Conservation (phyloP, 2,797 vertebrate species). For the Poecilia picta region DNA sequence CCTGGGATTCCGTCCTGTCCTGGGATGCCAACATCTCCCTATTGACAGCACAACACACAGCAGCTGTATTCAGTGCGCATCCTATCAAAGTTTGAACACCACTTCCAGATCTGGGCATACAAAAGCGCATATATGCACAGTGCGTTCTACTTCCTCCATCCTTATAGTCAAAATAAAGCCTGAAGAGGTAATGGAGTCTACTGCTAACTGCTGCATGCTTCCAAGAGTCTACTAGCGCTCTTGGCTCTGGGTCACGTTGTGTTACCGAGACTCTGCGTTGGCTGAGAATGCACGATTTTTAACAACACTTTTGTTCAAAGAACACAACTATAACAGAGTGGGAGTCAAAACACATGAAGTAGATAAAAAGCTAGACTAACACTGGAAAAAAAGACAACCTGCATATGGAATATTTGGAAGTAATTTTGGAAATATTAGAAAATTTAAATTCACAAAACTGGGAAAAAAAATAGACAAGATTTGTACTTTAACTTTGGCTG, state of each 20-base stretch:
- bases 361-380: neutral
- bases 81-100: slow-evolving; percentile 34
- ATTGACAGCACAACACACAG: slow-evolving; percentile 74
- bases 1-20: slow-evolving; percentile 90
- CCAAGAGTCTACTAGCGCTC: neutral
- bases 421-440: neutral
- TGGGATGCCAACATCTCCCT: slow-evolving; percentile 90
- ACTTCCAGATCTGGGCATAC: slow-evolving; percentile 8
- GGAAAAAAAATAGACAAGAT: neutral
- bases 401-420: neutral
- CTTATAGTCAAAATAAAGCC: slow-evolving; percentile 32
- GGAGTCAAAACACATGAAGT: neutral
- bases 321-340: neutral
- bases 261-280: neutral
- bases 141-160: neutral
- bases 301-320: neutral
- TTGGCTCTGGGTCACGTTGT: neutral
- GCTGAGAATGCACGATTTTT: neutral
- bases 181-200: neutral
- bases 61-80: slow-evolving; percentile 48
- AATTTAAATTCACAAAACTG: neutral
- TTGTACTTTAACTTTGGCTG: neutral
- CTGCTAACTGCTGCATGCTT: neutral
- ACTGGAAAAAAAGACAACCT: neutral
- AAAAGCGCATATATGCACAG: neutral